phyloP scores from a whole-genome alignment of 2,797 vertebrate genomes.

The Monodelphis domestica region DNA sequence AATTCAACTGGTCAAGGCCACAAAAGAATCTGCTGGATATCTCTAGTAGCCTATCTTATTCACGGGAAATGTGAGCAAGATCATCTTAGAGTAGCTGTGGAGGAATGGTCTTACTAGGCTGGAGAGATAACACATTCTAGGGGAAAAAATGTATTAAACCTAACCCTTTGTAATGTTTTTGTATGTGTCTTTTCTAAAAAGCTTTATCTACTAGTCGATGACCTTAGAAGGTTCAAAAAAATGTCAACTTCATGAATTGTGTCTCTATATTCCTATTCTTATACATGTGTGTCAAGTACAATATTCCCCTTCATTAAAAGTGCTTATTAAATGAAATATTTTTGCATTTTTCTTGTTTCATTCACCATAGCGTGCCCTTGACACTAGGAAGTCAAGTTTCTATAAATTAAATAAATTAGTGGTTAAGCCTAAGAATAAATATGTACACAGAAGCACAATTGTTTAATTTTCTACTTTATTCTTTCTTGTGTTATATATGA shows the following conservation, averaged over 20 bases:
- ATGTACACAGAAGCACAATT: neutral
- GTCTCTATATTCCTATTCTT: neutral
- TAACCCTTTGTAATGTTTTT: constrained; percentile 28
- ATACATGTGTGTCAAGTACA: neutral
- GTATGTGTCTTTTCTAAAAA: constrained; percentile 37
- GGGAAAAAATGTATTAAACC: too few relatives aligned
- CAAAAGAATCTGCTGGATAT: neutral
- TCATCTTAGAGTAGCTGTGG: neutral
- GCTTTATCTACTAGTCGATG: neutral
- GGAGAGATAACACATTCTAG: constrained; percentile 22
- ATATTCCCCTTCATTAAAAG: neutral
- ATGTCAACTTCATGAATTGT: constrained; percentile 3
- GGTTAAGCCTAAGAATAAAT: constrained; percentile 22
- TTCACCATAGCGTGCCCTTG: constrained; percentile 49
- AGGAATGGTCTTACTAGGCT: neutral
- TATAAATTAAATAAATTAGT: constrained; percentile 40
- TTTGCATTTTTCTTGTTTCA: constrained; percentile 12
- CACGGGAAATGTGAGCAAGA: neutral
- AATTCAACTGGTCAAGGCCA: constrained; percentile 36
- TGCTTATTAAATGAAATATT: constrained; percentile 46
- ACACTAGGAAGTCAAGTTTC: neutral
- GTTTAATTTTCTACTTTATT: neutral
- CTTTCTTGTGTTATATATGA: neutral
- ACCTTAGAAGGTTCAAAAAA: constrained; percentile 26
- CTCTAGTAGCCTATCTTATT: neutral